Evolutionary conservation across 2,888 invertebrate species (phyloP).

Genomic region (Seladonia tumulorum): DNA sequence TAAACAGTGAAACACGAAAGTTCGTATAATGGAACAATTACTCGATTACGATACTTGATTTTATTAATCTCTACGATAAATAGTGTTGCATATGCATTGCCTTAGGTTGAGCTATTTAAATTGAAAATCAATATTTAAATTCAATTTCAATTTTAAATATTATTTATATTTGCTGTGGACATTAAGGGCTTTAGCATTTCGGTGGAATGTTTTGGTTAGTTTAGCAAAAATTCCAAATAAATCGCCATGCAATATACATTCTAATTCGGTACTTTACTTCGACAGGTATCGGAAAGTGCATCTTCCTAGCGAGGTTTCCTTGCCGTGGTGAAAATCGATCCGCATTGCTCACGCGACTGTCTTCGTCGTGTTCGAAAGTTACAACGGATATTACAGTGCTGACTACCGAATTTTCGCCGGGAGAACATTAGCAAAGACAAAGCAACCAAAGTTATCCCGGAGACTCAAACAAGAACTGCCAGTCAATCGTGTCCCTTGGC

Average conservation of each 20-base stretch:
- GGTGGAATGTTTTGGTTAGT: too few relatives aligned
- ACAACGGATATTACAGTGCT: not conserved
- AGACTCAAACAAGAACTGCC: not conserved
- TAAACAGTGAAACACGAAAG: not conserved
- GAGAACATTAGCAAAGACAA: not conserved
- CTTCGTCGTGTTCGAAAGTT: not conserved
- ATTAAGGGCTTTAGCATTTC: too few relatives aligned
- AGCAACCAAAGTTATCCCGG: not conserved
- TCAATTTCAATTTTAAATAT: too few relatives aligned
- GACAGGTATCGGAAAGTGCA: not conserved
- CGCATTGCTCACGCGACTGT: not conserved
- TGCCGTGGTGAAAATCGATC: not conserved
- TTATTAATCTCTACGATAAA: too few relatives aligned
- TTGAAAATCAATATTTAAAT: too few relatives aligned
- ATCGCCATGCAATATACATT: not conserved
- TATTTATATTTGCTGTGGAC: too few relatives aligned
- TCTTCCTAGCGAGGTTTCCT: not conserved
- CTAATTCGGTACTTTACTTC: not conserved
- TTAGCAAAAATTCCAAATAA: too few relatives aligned
- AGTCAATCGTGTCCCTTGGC: not conserved
- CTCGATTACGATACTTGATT: too few relatives aligned
- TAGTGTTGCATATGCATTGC: too few relatives aligned
- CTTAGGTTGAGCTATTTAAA: too few relatives aligned
- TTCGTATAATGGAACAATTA: too few relatives aligned
- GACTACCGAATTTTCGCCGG: not conserved